Percentiles rank a stretch among this genome's conserved stretches.
phyloP scores from a whole-genome alignment of 1,140 invertebrate genomes.

The Cydia splendana region DNA sequence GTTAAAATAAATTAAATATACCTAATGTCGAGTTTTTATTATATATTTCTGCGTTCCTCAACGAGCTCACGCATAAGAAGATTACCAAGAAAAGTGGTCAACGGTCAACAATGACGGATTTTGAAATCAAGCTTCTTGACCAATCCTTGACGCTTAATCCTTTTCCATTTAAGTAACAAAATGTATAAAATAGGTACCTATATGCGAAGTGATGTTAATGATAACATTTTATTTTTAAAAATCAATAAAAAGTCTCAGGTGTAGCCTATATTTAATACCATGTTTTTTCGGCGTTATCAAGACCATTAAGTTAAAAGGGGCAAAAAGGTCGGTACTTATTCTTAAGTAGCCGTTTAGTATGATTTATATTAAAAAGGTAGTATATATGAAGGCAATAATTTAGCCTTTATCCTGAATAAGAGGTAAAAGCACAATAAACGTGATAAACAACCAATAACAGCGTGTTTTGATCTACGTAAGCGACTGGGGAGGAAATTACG shows the following conservation, averaged over 20 bases:
- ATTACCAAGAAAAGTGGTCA: too few relatives aligned
- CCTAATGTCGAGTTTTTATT: too few relatives aligned
- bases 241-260: not conserved
- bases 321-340: slow-evolving; percentile 27
- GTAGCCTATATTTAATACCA: not conserved
- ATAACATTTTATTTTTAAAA: not conserved
- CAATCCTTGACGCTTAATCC: too few relatives aligned
- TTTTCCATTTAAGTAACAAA: too few relatives aligned
- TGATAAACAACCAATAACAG: slow-evolving; percentile 28
- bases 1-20: too few relatives aligned
- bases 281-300: slow-evolving; percentile 27
- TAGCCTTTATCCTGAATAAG: slow-evolving; percentile 19
- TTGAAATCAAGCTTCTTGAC: too few relatives aligned
- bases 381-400: slow-evolving; percentile 29
- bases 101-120: too few relatives aligned
- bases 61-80: too few relatives aligned
- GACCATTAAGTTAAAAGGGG: slow-evolving; percentile 22
- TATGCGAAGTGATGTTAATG: too few relatives aligned
- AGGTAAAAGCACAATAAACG: slow-evolving; percentile 8
- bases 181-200: too few relatives aligned
- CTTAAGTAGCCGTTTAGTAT: slow-evolving; percentile 23
- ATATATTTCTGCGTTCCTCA: too few relatives aligned
- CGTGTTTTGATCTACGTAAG: not conserved
- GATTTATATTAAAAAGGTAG: slow-evolving; percentile 27
- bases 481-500: too few relatives aligned